A percentile compares a stretch with the other conserved stretches of the same genome.
Evolutionary conservation across 2,888 invertebrate genomes (phyloP).

Genomic region (Meghimatium bilineatum): DNA sequence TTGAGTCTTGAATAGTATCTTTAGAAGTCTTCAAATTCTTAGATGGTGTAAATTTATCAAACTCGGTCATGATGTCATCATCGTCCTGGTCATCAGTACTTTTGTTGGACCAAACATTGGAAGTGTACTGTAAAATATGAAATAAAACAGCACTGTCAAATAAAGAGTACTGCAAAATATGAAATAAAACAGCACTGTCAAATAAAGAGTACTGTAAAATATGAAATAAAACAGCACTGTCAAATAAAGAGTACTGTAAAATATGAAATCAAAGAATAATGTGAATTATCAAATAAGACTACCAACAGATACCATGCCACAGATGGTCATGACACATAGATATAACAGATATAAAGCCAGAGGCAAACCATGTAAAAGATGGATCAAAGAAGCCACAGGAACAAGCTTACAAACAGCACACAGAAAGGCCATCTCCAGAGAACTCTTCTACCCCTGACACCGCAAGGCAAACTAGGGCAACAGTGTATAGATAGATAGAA

Average conservation of each 20-base stretch:
- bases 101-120: not conserved
- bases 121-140: constrained; percentile 3
- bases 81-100: not conserved
- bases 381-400: too few relatives aligned
- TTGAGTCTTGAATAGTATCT: not conserved
- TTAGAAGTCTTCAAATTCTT: not conserved
- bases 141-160: not conserved
- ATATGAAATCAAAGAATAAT: not conserved
- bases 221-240: not conserved
- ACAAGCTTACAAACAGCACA: too few relatives aligned
- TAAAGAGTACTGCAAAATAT: constrained; percentile 10
- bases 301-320: too few relatives aligned
- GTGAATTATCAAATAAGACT: too few relatives aligned
- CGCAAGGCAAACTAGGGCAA: too few relatives aligned
- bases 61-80: not conserved
- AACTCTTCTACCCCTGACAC: too few relatives aligned
- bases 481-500: too few relatives aligned
- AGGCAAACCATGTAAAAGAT: too few relatives aligned
- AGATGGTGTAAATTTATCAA: not conserved
- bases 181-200: not conserved
- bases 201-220: constrained; percentile 7
- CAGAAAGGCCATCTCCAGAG: too few relatives aligned
- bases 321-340: too few relatives aligned
- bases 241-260: constrained; percentile 11
- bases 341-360: too few relatives aligned